Evolutionary conservation across 2,113 vertebrate genomes (phyloP), one percentile per base, ranked within the genome.

Genomic region (Scophthalmus maximus): DNA sequence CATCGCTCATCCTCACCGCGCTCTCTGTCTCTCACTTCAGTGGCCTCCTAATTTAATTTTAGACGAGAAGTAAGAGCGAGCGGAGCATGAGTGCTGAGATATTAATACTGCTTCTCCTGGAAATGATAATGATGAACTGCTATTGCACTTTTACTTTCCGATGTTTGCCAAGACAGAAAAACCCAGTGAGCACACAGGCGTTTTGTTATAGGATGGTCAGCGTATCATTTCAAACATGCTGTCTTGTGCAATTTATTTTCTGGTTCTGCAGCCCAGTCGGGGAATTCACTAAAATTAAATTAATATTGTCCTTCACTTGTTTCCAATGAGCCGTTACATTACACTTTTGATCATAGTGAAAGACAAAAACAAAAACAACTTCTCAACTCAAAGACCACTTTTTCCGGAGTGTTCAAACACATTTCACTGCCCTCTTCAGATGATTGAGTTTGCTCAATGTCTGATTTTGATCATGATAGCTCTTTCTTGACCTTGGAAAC

Each of bases 41-140:
- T 63, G 44, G 78, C 51, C 82, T 51, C 80, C 87, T 91, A 88
- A 91, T 91, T 87, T 79, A 79, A 88, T 90, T 90, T 81, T 63
- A 42, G 84, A 52, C 65, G 63, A 69, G 83, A 88, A 79, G 79
- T 76, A 83, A 82, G 79, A 86, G 70, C 65, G 36, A 81, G 71
- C 26, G 18, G 56, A 76, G 80, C 65, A 10, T 58, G 76, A 84
- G 76, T 66, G 84, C 73, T 79, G 59, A 71, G 82, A 86, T 89
- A 84, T 90, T 88, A 87, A 88, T 88, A 71, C 66, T 27, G 66
- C 71, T 71, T 80, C 85, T 79, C 64, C 52, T 76, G 58, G 57
- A 89, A 84, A 86, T 82, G 68, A 84, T 79, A 64, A 87, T 78
- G 88, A 89, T 81, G 44, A 86, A 90, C 83, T 61, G 30, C 68